Base-by-base conservation (phyloP, 2,113 vertebrate species). In the Aix galericulata region DNA sequence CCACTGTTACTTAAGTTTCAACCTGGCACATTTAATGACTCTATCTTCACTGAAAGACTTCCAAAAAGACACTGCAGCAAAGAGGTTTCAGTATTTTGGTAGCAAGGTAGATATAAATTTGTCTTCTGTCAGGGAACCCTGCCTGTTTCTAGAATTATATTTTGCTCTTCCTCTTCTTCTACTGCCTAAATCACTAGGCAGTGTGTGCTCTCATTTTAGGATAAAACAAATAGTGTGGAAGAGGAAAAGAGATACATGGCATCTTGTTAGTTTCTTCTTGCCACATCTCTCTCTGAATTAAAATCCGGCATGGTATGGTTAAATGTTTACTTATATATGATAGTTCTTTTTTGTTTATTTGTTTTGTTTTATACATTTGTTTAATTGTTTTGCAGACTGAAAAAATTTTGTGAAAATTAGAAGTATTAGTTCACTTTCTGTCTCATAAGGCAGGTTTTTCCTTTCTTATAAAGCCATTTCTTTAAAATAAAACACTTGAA, bases 121-220 rank as follows among this genome's bases (percentile, higher is more conserved):
- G 2, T 27, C 17, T 42, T 64, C 14, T 84, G 15, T 32, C 32
- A 53, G 9, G 38, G 29, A 87, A 6, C 4, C 4, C 7, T 66
- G 3, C 7, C 17, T 71, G 6, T 71, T 86, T 74, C 42, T 55
- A 59, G 12, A 31, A 32, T 27, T 76, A 23, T 1, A 42, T 52
- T 80, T 86, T 58, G 4, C 6, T 25, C 32, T 66, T 68, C 74
- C 44, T 58, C 18, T 52, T 22, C 21, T 46, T 71, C 48, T 59
- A 26, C 25, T 72, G 7, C 42, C 77, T 60, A 29, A n/a, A 55
- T 44, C 5, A 32, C 10, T 27, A 52, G 20, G 27, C 17, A 42
- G 7, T 4, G 10, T 32, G 15, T 29, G 10, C 2, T 55, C 11
- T 36, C 3, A 44, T 53, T 50, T 55, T 7, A 0, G 0, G 5